Percentiles rank a stretch among this genome's conserved stretches.
Evolutionary conservation across 2,888 invertebrate genomes (phyloP).

Genomic region (Synanthedon andrenaeformis): DNA sequence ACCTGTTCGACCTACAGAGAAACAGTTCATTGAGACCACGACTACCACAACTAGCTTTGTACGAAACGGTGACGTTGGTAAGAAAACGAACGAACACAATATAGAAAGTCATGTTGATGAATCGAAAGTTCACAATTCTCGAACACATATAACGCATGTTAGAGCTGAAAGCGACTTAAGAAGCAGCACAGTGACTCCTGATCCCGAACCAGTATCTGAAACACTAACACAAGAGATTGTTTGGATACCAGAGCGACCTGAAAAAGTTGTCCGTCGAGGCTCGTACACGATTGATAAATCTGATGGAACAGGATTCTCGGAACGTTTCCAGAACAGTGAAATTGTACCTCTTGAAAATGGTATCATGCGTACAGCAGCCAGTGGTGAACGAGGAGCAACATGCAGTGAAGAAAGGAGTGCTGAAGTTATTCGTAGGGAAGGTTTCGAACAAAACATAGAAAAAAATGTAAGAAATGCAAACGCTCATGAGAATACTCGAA

Average conservation of each 20-base stretch:
- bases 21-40: background rate
- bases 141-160: conserved; percentile 43
- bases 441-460: conserved; percentile 43
- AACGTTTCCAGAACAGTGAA: conserved; percentile 45
- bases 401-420: conserved; percentile 33
- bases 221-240: conserved; percentile 51
- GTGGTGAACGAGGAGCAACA: conserved; percentile 37
- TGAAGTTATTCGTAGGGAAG: conserved; percentile 38
- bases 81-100: conserved; percentile 10
- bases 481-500: conserved; percentile 43
- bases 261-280: conserved; percentile 45
- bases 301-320: conserved; percentile 36
- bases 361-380: conserved; percentile 31
- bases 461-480: conserved; percentile 36
- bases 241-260: conserved; percentile 57
- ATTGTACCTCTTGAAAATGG: conserved; percentile 51
- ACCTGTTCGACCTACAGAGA: conserved; percentile 17
- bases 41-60: background rate
- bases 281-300: conserved; percentile 58
- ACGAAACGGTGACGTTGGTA: conserved; percentile 1
- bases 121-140: conserved; percentile 18
- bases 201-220: conserved; percentile 53
- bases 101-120: conserved; percentile 7
- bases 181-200: conserved; percentile 48
- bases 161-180: conserved; percentile 41